These are phyloP conservation scores for Tanypteryx hageni DNA, from an alignment of 2,888 invertebrate species.

Conservation along the genomic window DNA sequence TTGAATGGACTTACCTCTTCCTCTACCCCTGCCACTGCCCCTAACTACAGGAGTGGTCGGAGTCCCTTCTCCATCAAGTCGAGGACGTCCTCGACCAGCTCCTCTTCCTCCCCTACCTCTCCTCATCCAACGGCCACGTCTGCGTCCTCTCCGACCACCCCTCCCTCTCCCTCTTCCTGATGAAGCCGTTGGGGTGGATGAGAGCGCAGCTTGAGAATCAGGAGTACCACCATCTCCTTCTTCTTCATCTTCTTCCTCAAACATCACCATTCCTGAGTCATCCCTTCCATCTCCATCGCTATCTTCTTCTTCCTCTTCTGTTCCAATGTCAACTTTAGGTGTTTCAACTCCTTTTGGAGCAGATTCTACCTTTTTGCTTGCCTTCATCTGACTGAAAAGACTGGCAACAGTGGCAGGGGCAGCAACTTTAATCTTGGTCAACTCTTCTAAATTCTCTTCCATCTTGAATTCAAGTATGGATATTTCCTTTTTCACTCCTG, in stretches of 20 bases:
- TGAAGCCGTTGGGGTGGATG: constrained; percentile 72
- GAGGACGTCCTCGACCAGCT: constrained; percentile 69
- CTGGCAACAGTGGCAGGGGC: constrained; percentile 67
- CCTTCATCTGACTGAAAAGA: constrained; percentile 68
- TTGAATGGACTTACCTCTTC: constrained; percentile 65
- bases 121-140: constrained; percentile 76
- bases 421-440: constrained; percentile 41
- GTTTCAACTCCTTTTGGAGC: constrained; percentile 26
- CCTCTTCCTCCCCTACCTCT: constrained; percentile 72
- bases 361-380: constrained; percentile 68
- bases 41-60: constrained; percentile 28
- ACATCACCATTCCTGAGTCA: constrained; percentile 57
- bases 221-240: constrained; percentile 25
- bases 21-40: constrained; percentile 69
- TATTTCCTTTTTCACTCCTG: constrained; percentile 69
- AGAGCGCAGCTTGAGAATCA: constrained; percentile 69
- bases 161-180: constrained; percentile 75
- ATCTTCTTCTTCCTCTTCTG: constrained; percentile 60
- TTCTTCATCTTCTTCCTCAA: constrained; percentile 43
- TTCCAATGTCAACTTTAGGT: background rate
- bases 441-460: constrained; percentile 54
- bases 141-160: constrained; percentile 77
- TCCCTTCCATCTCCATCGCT: constrained; percentile 67
- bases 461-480: constrained; percentile 65
- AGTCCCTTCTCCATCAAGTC: constrained; percentile 66